Evolutionary conservation across 23 tunicate species (phyloP), one percentile per base, ranked within the genome.

Genomic region (Phallusia fumigata): DNA sequence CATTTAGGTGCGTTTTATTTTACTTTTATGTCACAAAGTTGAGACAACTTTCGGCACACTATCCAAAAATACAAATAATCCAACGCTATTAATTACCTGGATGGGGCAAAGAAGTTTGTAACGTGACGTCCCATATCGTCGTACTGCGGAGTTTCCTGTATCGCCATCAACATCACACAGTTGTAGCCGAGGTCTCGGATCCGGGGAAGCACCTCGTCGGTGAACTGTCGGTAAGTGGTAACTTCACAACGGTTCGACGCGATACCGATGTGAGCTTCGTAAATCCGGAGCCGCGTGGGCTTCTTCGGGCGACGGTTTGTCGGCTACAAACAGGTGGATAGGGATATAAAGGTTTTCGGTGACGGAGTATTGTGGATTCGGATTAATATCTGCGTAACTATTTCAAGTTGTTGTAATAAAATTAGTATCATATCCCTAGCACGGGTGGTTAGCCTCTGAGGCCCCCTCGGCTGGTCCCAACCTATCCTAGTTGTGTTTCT

Each of bases 261-360:
- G 33, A 94, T 89, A 6, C 98, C 98, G 32, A 94, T 78, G 65
- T 94, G 98, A 6, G 95, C 95, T 78, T 94, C 97, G 83, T 93
- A 93, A 21, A 93, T 93, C 22, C 89, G 81, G 30, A 84, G 87
- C 8, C 85, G 78, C 34, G 76, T 47, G 32, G 93, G 97, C 75
- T 87, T 87, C 36, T 35, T 35, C 0, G 97, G 91, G 24, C 88
- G 73, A 58, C 32, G 58, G 64, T 83, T 81, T 15, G 74, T 82
- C 32, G 84, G 76, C 90, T 86, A 72, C 30, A 33, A 53, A 1
- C 32, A 74, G 11, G 74, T 40, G 5, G 47, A 65, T 52, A 18
- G 65, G 18, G 18, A 26, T 26, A 26, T 2, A 65, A 30, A 11
- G 31, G 31, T 30, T 30, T 3, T 30, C 3, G 10, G 6, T n/a